Conservation (phyloP, 2,113 vertebrate genomes). For the Benitochromis conjunctus region DNA sequence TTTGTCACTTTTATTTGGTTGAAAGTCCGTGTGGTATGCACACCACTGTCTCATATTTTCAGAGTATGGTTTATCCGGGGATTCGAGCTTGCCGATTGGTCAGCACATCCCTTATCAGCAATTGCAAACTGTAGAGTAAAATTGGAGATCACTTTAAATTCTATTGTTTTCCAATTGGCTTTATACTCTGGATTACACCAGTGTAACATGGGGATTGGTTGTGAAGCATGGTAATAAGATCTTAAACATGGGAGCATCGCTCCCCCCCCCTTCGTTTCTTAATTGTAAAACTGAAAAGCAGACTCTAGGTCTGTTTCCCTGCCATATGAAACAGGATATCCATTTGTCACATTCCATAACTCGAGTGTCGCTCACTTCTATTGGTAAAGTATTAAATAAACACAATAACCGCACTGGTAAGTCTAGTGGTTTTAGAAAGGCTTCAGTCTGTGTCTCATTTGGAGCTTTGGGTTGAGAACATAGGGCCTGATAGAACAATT, state of each 20-base stretch:
- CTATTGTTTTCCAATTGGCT: background rate
- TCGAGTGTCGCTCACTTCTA: background rate
- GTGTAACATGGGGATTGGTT: background rate
- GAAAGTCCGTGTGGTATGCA: background rate
- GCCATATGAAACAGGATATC: background rate
- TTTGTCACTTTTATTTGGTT: background rate
- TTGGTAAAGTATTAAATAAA: background rate
- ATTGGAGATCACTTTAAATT: background rate
- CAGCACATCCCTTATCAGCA: background rate
- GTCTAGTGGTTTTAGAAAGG: too few species aligned
- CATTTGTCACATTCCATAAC: background rate
- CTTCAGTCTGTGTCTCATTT: too few species aligned
- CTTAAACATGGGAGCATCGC: background rate
- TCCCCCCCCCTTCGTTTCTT: background rate
- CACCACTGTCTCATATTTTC: background rate
- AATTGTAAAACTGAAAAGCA: background rate
- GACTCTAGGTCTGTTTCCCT: background rate
- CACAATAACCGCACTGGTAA: background rate
- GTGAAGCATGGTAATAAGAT: background rate
- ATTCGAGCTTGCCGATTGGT: background rate
- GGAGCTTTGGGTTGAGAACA: too few species aligned
- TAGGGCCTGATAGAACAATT: too few species aligned
- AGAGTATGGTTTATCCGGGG: background rate
- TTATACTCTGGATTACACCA: background rate
- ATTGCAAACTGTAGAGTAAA: background rate